Evolutionary conservation across 2,888 invertebrate species (phyloP).

Genomic region (Drosophila paracracens): DNA sequence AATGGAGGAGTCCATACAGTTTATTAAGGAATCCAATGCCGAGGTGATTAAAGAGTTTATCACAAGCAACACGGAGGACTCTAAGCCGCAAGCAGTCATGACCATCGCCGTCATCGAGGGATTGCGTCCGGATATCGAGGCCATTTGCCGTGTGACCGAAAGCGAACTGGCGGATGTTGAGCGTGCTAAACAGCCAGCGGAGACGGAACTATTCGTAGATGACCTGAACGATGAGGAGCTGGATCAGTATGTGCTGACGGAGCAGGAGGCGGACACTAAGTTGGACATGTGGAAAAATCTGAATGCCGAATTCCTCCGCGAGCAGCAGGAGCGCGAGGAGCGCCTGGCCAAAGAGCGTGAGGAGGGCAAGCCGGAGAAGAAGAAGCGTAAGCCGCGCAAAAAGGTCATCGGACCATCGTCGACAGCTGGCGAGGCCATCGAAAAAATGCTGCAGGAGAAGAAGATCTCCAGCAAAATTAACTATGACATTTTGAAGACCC

Average conservation of each 20-base stretch:
- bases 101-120: constrained; percentile 75
- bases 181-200: constrained; percentile 58
- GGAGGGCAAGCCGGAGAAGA: constrained; percentile 94
- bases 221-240: constrained; percentile 96
- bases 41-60: constrained; percentile 85
- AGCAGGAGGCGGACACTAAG: constrained; percentile 93
- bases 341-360: constrained; percentile 91
- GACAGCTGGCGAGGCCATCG: constrained; percentile 95
- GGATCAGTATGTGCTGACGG: constrained; percentile 92
- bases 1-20: constrained; percentile 84
- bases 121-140: constrained; percentile 90
- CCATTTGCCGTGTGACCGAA: constrained; percentile 90
- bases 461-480: constrained; percentile 98
- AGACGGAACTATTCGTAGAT: constrained; percentile 87
- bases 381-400: constrained; percentile 89
- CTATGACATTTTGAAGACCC: constrained; percentile 96
- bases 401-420: constrained; percentile 88
- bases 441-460: constrained; percentile 98
- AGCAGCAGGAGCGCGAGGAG: constrained; percentile 94
- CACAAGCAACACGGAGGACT: constrained; percentile 71
- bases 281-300: constrained; percentile 94
- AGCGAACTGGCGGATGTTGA: constrained; percentile 85
- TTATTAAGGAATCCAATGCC: constrained; percentile 86
- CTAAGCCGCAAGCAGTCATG: constrained; percentile 31
- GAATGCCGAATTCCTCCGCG: constrained; percentile 94